These are phyloP conservation scores for Sinodicranocentrus sp. DNA, from an alignment of 2,888 invertebrate species.

Conservation along the genomic window DNA sequence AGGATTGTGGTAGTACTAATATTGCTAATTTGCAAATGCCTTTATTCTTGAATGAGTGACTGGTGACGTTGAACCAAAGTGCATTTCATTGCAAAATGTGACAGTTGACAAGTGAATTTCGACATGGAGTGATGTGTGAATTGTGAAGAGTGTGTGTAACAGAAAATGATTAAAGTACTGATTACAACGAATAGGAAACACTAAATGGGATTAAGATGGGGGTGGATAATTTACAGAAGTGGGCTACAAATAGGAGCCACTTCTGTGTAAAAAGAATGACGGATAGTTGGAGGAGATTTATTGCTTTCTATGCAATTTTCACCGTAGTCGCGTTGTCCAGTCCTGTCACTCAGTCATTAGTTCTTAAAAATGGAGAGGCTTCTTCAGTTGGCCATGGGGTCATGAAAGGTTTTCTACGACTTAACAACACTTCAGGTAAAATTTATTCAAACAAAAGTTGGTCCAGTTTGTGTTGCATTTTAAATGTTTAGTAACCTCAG, in stretches of 20 bases:
- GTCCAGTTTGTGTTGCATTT: neutral
- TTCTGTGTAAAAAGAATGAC: neutral
- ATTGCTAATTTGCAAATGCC: no score
- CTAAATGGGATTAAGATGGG: constrained; percentile 42
- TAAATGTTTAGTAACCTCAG: no score
- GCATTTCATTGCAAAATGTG: no score
- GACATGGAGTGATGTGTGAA: neutral
- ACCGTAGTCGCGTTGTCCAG: neutral
- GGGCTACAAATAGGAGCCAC: constrained; percentile 19
- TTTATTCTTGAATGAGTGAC: no score
- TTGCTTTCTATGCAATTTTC: neutral
- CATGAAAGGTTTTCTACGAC: constrained; percentile 25
- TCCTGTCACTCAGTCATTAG: constrained; percentile 2
- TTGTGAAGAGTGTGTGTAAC: neutral
- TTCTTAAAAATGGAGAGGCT: neutral
- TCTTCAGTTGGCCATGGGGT: constrained; percentile 38
- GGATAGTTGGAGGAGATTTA: neutral
- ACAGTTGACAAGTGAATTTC: no score
- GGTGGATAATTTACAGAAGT: constrained; percentile 11
- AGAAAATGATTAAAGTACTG: no score
- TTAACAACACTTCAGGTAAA: constrained; percentile 22
- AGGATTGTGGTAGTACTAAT: no score
- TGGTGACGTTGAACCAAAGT: no score
- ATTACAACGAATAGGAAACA: no score
- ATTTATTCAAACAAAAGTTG: neutral